Evolutionary conservation across 2,888 invertebrate species (phyloP), one percentile per base, ranked within the genome.

Genomic region (Hoplodrina ambigua): DNA sequence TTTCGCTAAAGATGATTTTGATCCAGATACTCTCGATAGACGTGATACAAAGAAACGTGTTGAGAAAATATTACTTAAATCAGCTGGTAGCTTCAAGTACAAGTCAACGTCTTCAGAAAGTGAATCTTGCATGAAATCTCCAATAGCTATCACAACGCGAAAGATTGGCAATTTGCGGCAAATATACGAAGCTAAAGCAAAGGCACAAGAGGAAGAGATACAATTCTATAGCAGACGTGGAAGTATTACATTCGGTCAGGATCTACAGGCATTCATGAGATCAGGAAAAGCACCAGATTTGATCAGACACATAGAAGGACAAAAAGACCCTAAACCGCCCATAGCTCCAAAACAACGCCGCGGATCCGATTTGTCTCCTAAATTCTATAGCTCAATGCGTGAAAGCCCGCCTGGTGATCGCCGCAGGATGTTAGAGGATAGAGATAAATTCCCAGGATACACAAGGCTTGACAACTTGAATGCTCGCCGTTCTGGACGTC

Each of bases 1-100:
- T 61, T 97, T 97, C 75, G 97, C 97, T 15, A 98, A 98, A 85
- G 97, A 97, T 70, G 81, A 81, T 50, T 98, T 98, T 87, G 98
- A 98, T 88, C 98, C 98, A 0, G 98, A 98, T 83, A 98, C 98
- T 0, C 94, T 98, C 41, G 98, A 98, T 85, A 96, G 98, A 52
- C 88, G 88, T 52, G 94, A 93, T 75, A 82, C 82, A 8, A 94
- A 92, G 68, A 95, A 95, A 84, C 90, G 93, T 10, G 93, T 96
- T 0, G 96, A 96, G 76, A 95, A 95, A 86, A 95, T 96, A 82
- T 91, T 97, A 0, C 89, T 98, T 0, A 96, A 96, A 80, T 97
- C 97, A 17, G 97, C 97, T 20, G 97, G 97, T 30, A 98, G 98
- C 75, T 98, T 98, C 85, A 97, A 97, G 82, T 96, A 96, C 56